Evolutionary conservation across 2,797 vertebrate species (phyloP), one percentile per base, ranked within the genome.

Genomic region (Liparis tanakae): DNA sequence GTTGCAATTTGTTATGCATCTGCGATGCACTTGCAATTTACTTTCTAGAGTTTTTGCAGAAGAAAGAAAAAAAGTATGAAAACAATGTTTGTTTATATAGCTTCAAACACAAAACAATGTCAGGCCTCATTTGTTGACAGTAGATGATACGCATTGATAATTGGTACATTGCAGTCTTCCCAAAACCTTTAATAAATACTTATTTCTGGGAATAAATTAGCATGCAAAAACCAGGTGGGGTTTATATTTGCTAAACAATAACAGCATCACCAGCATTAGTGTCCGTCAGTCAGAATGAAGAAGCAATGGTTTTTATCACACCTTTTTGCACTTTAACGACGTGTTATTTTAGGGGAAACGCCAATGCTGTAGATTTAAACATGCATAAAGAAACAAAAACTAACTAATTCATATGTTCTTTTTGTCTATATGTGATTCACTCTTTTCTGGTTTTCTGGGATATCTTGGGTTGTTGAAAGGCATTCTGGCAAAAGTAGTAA

Each of bases 1-100:
- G 69, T 69, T 33, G 64, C 18, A 34, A 30, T 30, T 54, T 62
- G 44, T 18, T 1, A 18, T 30, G 17, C 57, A 50, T 50, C 33
- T 50, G 39, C 6, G 33, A 37, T 53, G 33, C 22, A 75, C 46
- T 17, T 57, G 60, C 44, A 63, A 15, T 46, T 37, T 30, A n/a
- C 39, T 53, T 20, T 63, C 8, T 2, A n/a, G 3, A 43, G n/a
- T 15, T n/a, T 53, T 55, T 51, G 50, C 50, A 22, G n/a, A 22
- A 51, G 5, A 46, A 46, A 46, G 41, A 15, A n/a, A n/a, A 10
- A 20, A 20, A 5, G 7, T 20, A 51, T 10, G n/a, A 51, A 51
- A 22, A 51, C 6, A 18, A 30, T 58, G 15, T 33, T 36, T 13
- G 7, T 43, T 60, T 18, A 13, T 13, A n/a, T 7, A 14, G 13